Evolutionary conservation across 2,888 invertebrate genomes (phyloP).

Genomic region (Leptogaster cylindrica): DNA sequence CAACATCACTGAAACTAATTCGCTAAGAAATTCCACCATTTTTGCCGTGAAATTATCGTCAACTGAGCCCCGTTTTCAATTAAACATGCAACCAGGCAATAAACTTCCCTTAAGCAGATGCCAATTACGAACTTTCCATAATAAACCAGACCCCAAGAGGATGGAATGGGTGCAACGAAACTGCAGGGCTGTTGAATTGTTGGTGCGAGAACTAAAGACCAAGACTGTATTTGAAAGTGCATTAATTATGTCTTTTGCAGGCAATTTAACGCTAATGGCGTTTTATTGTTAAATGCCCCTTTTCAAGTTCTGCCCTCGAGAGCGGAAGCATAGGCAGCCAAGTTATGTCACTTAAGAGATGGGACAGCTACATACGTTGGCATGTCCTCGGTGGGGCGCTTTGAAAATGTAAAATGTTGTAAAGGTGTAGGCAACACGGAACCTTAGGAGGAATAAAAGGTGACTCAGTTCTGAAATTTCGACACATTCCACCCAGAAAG

Average conservation of each 20-base stretch:
- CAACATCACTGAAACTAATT: neutral
- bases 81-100: slow-evolving; percentile 37
- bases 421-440: too few relatives aligned
- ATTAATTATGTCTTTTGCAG: slow-evolving; percentile 48
- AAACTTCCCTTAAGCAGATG: slow-evolving; percentile 34
- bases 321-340: neutral
- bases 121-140: slow-evolving; percentile 38
- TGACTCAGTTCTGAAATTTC: too few relatives aligned
- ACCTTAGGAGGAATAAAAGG: too few relatives aligned
- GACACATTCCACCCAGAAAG: too few relatives aligned
- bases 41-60: slow-evolving; percentile 25
- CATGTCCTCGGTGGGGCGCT: too few relatives aligned
- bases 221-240: slow-evolving; percentile 41
- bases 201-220: slow-evolving; percentile 3
- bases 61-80: slow-evolving; percentile 27
- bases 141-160: slow-evolving; percentile 18
- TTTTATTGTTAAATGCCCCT: slow-evolving; percentile 45
- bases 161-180: neutral
- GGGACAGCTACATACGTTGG: too few relatives aligned
- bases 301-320: slow-evolving; percentile 4
- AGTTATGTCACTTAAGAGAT: too few relatives aligned
- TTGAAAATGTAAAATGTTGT: too few relatives aligned
- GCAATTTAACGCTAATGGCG: slow-evolving; percentile 47
- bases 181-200: slow-evolving; percentile 9
- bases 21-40: slow-evolving; percentile 12